Conservation (phyloP, 2,888 invertebrate species). For the Acrobasis suavella region DNA sequence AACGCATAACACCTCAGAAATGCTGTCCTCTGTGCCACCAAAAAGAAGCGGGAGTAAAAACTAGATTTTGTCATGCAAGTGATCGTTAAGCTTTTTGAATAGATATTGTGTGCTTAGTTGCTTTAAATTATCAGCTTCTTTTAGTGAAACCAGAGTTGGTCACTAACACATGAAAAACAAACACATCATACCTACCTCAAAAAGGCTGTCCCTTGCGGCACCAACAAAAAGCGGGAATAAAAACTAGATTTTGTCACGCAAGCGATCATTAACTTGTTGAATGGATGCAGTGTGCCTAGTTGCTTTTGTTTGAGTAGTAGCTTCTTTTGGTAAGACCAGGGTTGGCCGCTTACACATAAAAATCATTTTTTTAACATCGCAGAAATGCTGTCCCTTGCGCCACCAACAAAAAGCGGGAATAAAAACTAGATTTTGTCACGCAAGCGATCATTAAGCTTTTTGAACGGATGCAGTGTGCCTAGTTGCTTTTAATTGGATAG, state of each 20-base stretch:
- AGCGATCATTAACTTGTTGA: conserved; percentile 60
- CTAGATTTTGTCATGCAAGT: conserved; percentile 69
- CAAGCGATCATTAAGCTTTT: conserved; percentile 60
- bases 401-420: conserved; percentile 38
- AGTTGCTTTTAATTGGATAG: conserved; percentile 67
- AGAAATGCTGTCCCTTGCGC: conserved; percentile 33
- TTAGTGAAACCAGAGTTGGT: conserved; percentile 37
- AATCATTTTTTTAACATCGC: conserved; percentile 16
- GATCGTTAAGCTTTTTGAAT: conserved; percentile 61
- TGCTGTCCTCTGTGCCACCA: conserved; percentile 36
- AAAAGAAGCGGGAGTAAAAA: conserved; percentile 42
- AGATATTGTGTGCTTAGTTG: conserved; percentile 62
- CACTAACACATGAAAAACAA: too few relatives aligned
- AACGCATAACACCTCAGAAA: conserved; percentile 20
- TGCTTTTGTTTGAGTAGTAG: conserved; percentile 66
- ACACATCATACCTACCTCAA: conserved; percentile 18
- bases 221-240: conserved; percentile 41
- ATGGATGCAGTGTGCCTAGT: conserved; percentile 63
- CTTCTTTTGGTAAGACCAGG: conserved; percentile 49
- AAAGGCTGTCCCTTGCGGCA: conserved; percentile 35
- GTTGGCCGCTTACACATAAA: too few relatives aligned
- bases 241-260: conserved; percentile 69
- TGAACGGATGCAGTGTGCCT: conserved; percentile 64
- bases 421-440: conserved; percentile 68
- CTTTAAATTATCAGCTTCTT: conserved; percentile 68